Evolutionary conservation across 2,888 invertebrate genomes (phyloP).

Genomic region (Drosophila falleni): DNA sequence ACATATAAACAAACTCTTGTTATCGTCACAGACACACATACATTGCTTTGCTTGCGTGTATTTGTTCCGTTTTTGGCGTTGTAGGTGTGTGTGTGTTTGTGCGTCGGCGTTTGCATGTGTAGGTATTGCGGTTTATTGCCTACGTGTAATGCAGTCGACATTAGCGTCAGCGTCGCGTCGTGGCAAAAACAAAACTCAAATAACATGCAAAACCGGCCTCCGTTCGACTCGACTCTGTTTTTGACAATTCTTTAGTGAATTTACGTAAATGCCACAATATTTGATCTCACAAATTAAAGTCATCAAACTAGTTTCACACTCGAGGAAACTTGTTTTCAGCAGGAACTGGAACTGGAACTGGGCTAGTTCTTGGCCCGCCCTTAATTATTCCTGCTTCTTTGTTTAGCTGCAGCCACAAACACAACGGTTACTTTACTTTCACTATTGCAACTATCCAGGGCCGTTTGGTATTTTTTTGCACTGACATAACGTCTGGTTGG

Average conservation of each 20-base stretch:
- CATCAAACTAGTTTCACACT: slow-evolving; percentile 24
- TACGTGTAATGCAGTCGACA: slow-evolving; percentile 38
- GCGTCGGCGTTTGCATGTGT: not conserved
- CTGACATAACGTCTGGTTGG: slow-evolving; percentile 23
- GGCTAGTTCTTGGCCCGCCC: slow-evolving; percentile 32
- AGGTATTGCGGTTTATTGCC: slow-evolving; percentile 36
- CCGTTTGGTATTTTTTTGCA: slow-evolving; percentile 33
- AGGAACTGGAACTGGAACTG: slow-evolving; percentile 45
- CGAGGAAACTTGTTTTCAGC: slow-evolving; percentile 36
- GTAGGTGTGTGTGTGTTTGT: slow-evolving; percentile 14
- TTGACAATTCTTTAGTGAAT: slow-evolving; percentile 47
- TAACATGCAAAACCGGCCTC: slow-evolving; percentile 50
- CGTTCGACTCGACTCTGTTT: slow-evolving; percentile 13
- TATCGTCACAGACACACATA: slow-evolving; percentile 25
- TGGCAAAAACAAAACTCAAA: slow-evolving; percentile 37
- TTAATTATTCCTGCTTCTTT: slow-evolving; percentile 33
- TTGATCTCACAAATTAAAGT: slow-evolving; percentile 6
- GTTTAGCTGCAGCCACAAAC: slow-evolving; percentile 3
- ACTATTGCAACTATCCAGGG: slow-evolving; percentile 48
- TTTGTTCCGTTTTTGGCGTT: slow-evolving; percentile 40
- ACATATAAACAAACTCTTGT: slow-evolving; percentile 46
- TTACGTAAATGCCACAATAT: slow-evolving; percentile 45
- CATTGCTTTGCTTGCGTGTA: slow-evolving; percentile 8
- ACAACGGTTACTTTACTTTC: slow-evolving; percentile 51
- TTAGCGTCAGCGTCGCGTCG: slow-evolving; percentile 8